Base-by-base conservation (phyloP, 2,797 vertebrate genomes). In the Odontamblyopus lacepedii region DNA sequence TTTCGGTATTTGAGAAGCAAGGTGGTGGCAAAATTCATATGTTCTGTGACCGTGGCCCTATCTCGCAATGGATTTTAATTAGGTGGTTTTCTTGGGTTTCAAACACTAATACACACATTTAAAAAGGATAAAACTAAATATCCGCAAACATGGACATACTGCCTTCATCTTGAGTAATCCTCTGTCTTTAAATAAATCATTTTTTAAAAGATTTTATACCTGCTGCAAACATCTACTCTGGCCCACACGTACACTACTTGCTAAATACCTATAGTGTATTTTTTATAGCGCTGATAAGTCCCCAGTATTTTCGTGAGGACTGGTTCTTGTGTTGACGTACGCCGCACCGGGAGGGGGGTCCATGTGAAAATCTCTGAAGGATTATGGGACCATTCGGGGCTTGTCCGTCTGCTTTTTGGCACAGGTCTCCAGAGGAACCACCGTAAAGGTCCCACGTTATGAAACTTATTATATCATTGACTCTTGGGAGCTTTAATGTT, bases 281-380 rank as follows among this genome's bases (percentile, higher is more conserved):
- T 4, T 55, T 83, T 69, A 72, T 73, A 63, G 55, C 27, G 78
- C 73, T 19, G 65, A 87, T 85, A 88, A 84, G 83, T 88, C 84
- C 80, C 76, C 74, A 64, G 83, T 71, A 81, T 89, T 88, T 85
- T 82, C 32, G 35, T 62, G 19, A 12, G 76, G 80, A 77, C 83
- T 75, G 84, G 87, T 85, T 86, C 83, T 82, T 83, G 87, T 77
- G 78, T 79, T 91, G 87, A 88, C 85, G 85, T 86, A 86, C 91
- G 86, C 80, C 85, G 85, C 83, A 80, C 86, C 92, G 90, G 89
- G 89, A 87, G 92, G 89, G 89, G 83, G 90, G 92, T 88, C 89
- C 88, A 92, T 91, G 91, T 91, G 90, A 93, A 93, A 91, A 88
- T 91, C 87, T 91, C 90, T 91, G 92, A 92, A 94, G 91, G 91